Percentiles rank a stretch among this genome's conserved stretches.
These are phyloP conservation scores for Pollenia amentaria DNA, from an alignment of 2,888 invertebrate species.

Conservation along the genomic window DNA sequence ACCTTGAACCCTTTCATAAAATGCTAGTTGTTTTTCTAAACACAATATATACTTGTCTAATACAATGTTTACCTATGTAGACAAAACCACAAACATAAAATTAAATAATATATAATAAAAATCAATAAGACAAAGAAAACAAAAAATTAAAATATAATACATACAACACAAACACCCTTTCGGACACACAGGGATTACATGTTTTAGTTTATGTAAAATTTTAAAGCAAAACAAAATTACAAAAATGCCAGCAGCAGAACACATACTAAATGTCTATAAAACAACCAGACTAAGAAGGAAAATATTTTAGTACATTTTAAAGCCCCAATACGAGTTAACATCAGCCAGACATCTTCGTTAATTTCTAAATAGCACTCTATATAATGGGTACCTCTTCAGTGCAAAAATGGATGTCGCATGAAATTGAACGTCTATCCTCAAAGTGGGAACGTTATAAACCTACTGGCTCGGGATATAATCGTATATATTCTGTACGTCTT, in stretches of 20 bases:
- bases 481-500: constrained; percentile 82
- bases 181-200: constrained; percentile 52
- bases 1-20: constrained; percentile 58
- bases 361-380: background rate
- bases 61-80: constrained; percentile 32
- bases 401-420: constrained; percentile 82
- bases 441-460: constrained; percentile 82
- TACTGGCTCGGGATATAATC: constrained; percentile 81
- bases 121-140: constrained; percentile 57
- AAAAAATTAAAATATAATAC: constrained; percentile 8
- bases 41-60: constrained; percentile 44
- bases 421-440: constrained; percentile 81
- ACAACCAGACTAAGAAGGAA: constrained; percentile 3
- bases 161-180: constrained; percentile 19
- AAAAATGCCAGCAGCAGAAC: constrained; percentile 31
- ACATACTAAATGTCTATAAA: constrained; percentile 63
- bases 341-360: background rate
- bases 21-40: constrained; percentile 28
- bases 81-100: constrained; percentile 62
- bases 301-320: constrained; percentile 61
- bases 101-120: constrained; percentile 56
- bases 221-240: constrained; percentile 48
- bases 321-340: constrained; percentile 27
- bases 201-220: constrained; percentile 39
- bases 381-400: constrained; percentile 78